These are phyloP conservation scores for Crepidodera aurea DNA, from an alignment of 2,888 invertebrate genomes.

Conservation along the genomic window DNA sequence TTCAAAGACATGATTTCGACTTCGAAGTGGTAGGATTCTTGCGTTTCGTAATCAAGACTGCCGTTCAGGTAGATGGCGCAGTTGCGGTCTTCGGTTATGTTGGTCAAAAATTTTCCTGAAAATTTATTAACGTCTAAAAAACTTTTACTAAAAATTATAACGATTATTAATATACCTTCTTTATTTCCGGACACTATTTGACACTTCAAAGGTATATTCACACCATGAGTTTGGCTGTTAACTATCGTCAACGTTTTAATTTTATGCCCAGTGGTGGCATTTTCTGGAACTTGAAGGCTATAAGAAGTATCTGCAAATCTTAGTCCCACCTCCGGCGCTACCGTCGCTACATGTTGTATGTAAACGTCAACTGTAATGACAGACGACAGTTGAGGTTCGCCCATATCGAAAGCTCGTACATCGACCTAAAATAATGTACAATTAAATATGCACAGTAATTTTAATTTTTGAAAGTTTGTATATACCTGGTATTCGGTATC, in stretches of 20 bases:
- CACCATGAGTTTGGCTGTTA: constrained; percentile 74
- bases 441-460: neutral
- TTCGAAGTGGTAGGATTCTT: constrained; percentile 76
- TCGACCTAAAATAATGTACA: constrained; percentile 68
- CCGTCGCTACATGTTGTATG: constrained; percentile 78
- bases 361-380: constrained; percentile 83
- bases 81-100: constrained; percentile 79
- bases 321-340: constrained; percentile 75
- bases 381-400: constrained; percentile 84
- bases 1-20: constrained; percentile 81
- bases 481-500: constrained; percentile 90
- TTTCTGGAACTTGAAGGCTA: constrained; percentile 83
- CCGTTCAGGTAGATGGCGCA: constrained; percentile 80
- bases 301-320: constrained; percentile 90
- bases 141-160: too few species aligned
- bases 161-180: too few species aligned
- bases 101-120: constrained; percentile 75
- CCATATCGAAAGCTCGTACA: constrained; percentile 85
- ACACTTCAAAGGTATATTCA: constrained; percentile 79
- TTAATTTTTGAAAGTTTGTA: constrained; percentile 34
- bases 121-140: too few species aligned
- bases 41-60: constrained; percentile 81
- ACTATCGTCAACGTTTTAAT: constrained; percentile 78
- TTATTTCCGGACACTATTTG: constrained; percentile 81
- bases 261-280: constrained; percentile 71